These are phyloP conservation scores for Molossus alvarezi DNA, from an alignment of 2,797 vertebrate genomes.

Conservation along the genomic window DNA sequence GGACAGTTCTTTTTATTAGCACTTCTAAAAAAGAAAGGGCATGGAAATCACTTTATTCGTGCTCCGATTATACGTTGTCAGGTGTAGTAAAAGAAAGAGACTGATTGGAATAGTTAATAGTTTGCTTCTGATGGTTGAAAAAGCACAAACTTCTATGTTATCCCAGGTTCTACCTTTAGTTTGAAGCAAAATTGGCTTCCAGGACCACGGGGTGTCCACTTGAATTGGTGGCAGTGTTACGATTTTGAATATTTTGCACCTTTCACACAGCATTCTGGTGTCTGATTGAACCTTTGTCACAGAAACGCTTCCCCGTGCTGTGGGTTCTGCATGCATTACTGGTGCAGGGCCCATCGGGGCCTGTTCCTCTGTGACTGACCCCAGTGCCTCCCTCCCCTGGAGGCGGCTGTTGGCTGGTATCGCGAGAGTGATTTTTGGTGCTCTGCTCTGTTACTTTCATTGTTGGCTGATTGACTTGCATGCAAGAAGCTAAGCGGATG, in stretches of 20 bases:
- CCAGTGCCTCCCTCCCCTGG: background rate
- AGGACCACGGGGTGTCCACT: background rate
- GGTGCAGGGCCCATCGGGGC: conserved; percentile 15
- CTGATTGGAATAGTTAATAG: background rate
- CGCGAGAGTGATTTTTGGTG: conserved; percentile 26
- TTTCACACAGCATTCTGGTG: conserved; percentile 35
- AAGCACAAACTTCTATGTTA: conserved; percentile 20
- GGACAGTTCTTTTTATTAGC: conserved; percentile 31
- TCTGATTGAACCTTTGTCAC: background rate
- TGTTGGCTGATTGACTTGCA: conserved; percentile 77
- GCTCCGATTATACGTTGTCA: background rate
- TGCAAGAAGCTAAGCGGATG: conserved; percentile 57
- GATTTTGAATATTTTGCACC: conserved; percentile 80
- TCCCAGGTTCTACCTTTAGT: conserved; percentile 8
- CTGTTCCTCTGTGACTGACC: background rate
- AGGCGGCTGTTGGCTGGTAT: conserved; percentile 65
- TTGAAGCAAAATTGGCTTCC: conserved; percentile 42
- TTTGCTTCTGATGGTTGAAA: conserved; percentile 21
- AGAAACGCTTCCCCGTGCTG: background rate
- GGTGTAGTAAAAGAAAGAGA: background rate
- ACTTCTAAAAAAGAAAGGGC: conserved; percentile 34
- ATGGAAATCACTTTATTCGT: conserved; percentile 39
- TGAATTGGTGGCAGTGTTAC: background rate
- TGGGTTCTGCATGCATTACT: background rate
- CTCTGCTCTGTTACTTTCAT: conserved; percentile 64